Evolutionary conservation across 2,888 invertebrate species (phyloP), one percentile per base, ranked within the genome.

Genomic region (Apodemia hepburni): DNA sequence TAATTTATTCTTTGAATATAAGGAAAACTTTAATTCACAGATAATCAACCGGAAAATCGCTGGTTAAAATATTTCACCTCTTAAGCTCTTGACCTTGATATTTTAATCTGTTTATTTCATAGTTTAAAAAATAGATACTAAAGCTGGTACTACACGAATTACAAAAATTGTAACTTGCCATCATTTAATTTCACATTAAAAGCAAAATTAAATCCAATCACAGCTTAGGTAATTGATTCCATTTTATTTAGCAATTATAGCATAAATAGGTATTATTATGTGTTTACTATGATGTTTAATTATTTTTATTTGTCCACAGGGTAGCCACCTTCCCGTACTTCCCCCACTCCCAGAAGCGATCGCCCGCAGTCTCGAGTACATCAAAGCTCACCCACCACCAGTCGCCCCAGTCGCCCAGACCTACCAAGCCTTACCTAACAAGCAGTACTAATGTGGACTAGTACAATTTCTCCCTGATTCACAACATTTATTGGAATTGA

Each of bases 321-420:
- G 86, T 18, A 71, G 60, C 70, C 75, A 75, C 61, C 63, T 87
- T 61, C 87, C 85, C 65, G 74, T 77, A 0, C 2, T 72, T 3
- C 87, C 80, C 11, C 66, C 71, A 2, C 68, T 76, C 9, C 87
- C 87, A 1, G 84, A 78, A 17, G 49, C 61, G 9, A 85, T 87
- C 73, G 68, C 29, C 60, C 83, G 83, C 69, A 62, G 74, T 38
- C 70, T 85, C 57, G 71, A 67, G 0, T 87, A 79, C 79, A 83
- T 80, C 71, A 79, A 71, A 0, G 71, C 77, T 11, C 75, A 84
- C 70, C 78, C 82, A 7, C 69, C 78, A 1, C 35, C 58, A 58
- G 33, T 29, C 29, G 29, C 5, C 29, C 29, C 5, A 29, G 29
- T 33, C 33, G 33, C 9, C 33, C 33, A 1, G 33, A 9, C 9